Evolutionary conservation across 2,888 invertebrate genomes (phyloP), one percentile per base, ranked within the genome.

Genomic region (Epistrophe grossulariae): DNA sequence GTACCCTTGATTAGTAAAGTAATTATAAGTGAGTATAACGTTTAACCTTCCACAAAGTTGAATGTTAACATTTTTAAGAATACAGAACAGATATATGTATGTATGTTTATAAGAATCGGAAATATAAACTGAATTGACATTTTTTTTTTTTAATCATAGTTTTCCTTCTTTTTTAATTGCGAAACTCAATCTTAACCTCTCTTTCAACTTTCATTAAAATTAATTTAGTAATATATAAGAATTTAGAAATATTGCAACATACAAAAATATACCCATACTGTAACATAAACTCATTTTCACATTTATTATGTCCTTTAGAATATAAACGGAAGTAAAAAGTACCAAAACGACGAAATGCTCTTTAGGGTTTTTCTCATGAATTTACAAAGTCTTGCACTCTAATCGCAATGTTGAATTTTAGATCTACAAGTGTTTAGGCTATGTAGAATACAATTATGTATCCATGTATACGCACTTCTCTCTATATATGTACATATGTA

Each of bases 351-450:
- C 60, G 38, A 60, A 60, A 62, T 43, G 45, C 64, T 64, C 45
- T 45, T 45, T 64, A 64, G 64, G 28, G 28, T 28, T 45, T 45
- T 5, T 24, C 3, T 24, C 3, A 28, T 64, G 28, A 64, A 64
- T 31, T 24, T 64, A 64, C 45, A 64, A 40, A 43, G 31, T 31
- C 64, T 28, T n/a, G 64, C 64, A 64, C 45, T 28, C 64, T 31
- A n/a, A 45, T 64, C 64, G 17, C 45, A 45, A 28, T 45, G 28
- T 10, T n/a, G 11, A 64, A 10, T 66, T 66, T 15, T 70, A 15
- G 38, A 52, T 52, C 52, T 52, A 70, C 68, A 70, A 70, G 68
- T 70, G 68, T 70, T 70, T 70, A 52, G 15, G n/a, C n/a, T 52
- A 70, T 31, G 5, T 31, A 31, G 31, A 31, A 7, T 7, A 31